These are phyloP conservation scores for Galendromus occidentalis DNA, from an alignment of 1,140 invertebrate species.

Conservation along the genomic window DNA sequence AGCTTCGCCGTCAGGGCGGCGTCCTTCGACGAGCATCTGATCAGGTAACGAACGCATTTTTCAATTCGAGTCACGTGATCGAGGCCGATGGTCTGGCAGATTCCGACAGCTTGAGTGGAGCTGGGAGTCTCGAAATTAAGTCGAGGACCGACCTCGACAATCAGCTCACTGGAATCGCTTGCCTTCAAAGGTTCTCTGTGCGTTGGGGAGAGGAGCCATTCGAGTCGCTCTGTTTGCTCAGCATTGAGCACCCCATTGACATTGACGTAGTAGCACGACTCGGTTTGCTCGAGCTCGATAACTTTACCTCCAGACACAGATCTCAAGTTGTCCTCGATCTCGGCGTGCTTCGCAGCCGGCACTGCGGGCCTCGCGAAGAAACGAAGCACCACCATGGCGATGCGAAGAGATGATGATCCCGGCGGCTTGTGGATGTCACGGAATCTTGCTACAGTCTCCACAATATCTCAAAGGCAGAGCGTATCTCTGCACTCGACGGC, in stretches of 20 bases:
- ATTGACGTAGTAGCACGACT: conserved; percentile 20
- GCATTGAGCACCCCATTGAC: conserved; percentile 17
- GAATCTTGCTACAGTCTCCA: too few species aligned
- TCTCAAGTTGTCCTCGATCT: background rate
- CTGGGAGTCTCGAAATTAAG: conserved; percentile 83
- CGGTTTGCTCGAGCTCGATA: conserved; percentile 13
- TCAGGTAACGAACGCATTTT: conserved; percentile 51
- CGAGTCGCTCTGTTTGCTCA: conserved; percentile 15
- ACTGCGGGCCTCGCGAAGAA: background rate
- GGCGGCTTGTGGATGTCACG: background rate
- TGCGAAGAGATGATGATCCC: background rate
- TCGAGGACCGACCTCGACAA: conserved; percentile 35
- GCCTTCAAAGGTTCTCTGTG: conserved; percentile 16
- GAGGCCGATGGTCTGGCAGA: conserved; percentile 61
- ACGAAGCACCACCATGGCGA: background rate
- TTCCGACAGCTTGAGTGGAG: conserved; percentile 83
- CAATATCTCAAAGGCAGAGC: too few species aligned
- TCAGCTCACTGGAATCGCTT: conserved; percentile 19
- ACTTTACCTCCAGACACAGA: background rate
- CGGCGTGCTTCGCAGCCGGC: background rate
- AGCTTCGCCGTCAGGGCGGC: conserved; percentile 6
- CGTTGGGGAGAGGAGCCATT: conserved; percentile 19
- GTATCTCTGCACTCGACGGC: too few species aligned
- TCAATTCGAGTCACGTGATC: conserved; percentile 52
- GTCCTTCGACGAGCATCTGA: conserved; percentile 29